Conservation (phyloP, 2,113 vertebrate species). For the Archilochus colubris region DNA sequence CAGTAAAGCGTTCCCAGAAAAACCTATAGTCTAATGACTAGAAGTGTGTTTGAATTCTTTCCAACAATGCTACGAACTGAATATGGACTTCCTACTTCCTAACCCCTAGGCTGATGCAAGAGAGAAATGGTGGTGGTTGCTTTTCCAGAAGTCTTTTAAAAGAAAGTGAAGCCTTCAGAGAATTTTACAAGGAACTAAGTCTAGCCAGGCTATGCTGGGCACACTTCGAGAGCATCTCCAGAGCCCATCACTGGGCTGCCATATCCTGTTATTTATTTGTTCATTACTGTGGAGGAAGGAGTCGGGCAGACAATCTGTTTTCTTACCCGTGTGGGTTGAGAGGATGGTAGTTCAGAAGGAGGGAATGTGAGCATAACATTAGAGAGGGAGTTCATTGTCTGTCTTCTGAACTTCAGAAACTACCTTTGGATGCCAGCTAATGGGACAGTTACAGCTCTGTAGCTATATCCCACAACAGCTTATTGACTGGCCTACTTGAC, state of each 20-base stretch:
- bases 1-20: constrained; percentile 22
- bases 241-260: neutral
- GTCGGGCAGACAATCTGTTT: accelerated
- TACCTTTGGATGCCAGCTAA: neutral
- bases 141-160: neutral
- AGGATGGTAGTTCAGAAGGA: neutral
- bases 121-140: neutral
- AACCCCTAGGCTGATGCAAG: neutral
- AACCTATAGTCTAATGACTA: constrained; percentile 37
- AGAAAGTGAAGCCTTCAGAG: neutral
- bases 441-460: neutral
- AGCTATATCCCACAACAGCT: neutral
- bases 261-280: neutral
- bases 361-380: neutral
- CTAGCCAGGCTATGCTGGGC: neutral
- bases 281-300: neutral
- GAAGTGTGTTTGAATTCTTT: constrained; percentile 37
- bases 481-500: neutral
- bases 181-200: neutral
- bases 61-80: neutral
- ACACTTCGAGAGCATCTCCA: neutral
- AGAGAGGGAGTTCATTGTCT: neutral
- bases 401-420: neutral
- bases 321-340: neutral
- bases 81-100: neutral